A percentile compares a stretch with the other conserved stretches of the same genome.
These are phyloP conservation scores for Istiophorus platypterus DNA, from an alignment of 2,113 vertebrate genomes.

Conservation along the genomic window DNA sequence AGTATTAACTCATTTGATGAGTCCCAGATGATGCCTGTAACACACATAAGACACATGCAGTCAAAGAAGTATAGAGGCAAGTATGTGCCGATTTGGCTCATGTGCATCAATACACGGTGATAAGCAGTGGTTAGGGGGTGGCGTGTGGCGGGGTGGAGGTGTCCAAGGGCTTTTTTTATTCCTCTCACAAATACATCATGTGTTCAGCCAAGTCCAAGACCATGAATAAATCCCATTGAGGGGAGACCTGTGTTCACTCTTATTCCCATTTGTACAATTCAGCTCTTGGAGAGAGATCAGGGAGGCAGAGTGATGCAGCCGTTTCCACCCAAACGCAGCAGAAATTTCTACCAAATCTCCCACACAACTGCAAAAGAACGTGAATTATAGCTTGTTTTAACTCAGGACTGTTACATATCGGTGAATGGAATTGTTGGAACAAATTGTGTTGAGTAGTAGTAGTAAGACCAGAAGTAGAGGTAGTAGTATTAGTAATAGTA, in stretches of 20 bases:
- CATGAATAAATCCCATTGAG: background rate
- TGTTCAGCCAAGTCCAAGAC: background rate
- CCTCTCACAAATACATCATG: background rate
- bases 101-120: background rate
- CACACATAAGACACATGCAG: background rate
- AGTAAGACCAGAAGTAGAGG: too few relatives aligned
- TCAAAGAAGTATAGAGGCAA: background rate
- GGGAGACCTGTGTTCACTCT: background rate
- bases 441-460: too few relatives aligned
- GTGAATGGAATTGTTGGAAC: background rate
- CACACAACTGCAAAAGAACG: background rate
- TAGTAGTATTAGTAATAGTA: too few relatives aligned
- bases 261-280: too few relatives aligned
- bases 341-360: too few relatives aligned
- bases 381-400: background rate
- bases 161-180: background rate
- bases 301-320: too few relatives aligned
- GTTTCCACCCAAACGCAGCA: too few relatives aligned
- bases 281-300: too few relatives aligned
- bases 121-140: background rate
- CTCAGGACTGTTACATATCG: background rate
- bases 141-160: background rate
- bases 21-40: background rate
- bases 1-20: background rate
- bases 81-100: background rate